A percentile compares a stretch with the other conserved stretches of the same genome.
Conservation (phyloP, 2,113 vertebrate genomes). For the Aleadryas rufinucha region DNA sequence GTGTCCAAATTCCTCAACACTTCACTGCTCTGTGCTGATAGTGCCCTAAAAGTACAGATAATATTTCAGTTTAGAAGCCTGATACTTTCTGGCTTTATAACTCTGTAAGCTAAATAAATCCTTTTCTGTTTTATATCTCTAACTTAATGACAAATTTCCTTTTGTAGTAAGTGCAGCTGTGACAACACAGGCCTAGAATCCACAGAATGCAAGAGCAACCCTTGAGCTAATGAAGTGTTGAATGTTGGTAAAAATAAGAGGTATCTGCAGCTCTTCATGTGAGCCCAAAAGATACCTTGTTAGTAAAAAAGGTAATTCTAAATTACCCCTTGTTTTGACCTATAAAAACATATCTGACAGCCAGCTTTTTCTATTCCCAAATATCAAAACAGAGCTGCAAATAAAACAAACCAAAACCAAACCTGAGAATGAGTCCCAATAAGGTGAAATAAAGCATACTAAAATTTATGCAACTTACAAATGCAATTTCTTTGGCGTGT, state of each 20-base stretch:
- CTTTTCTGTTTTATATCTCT: background rate
- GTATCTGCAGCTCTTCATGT: background rate
- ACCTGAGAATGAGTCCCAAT: background rate
- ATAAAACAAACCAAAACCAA: background rate
- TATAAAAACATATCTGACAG: background rate
- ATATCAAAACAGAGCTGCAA: background rate
- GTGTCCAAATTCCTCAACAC: background rate
- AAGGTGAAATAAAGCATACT: background rate
- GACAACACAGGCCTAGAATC: background rate
- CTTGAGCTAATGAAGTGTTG: background rate
- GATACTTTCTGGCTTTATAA: background rate
- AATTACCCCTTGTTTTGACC: background rate
- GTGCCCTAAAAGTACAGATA: background rate
- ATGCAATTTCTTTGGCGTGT: background rate
- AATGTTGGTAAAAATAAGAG: background rate
- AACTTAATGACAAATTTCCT: background rate
- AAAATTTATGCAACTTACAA: background rate
- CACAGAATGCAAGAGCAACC: background rate
- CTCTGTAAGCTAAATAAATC: background rate
- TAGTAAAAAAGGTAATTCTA: background rate
- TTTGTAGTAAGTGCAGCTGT: background rate
- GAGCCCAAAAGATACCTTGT: background rate
- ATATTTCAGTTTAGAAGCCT: background rate
- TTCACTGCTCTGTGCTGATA: background rate
- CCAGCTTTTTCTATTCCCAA: background rate